Evolutionary conservation across 1,140 invertebrate species (phyloP), one percentile per base, ranked within the genome.

Genomic region (Gryllus bimaculatus): DNA sequence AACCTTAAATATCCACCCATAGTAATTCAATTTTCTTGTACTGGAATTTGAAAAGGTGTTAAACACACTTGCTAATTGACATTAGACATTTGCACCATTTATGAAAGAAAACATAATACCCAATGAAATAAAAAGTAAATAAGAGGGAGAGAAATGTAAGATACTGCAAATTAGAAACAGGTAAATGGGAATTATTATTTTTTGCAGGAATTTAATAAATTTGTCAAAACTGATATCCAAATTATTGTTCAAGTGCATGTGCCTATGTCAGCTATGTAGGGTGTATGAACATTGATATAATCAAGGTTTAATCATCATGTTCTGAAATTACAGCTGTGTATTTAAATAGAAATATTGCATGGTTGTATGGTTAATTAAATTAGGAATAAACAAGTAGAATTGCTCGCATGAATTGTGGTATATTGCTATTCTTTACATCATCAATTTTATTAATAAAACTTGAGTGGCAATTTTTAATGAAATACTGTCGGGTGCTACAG

Each of bases 291-390:
- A 39, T 39, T 39, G 26, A 39, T 39, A 39, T 39, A 39, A 39
- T 39, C 1, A 39, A 39, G 26, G 26, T 39, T 39, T 39, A 2
- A 39, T 39, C 26, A 39, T 39, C 5, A 39, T 39, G 26, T 39
- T 1, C 26, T 39, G 26, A 73, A 73, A 20, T 18, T 73, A 73
- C 15, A 73, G 15, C 73, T 73, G 20, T 73, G 73, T 20, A 18
- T 20, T 73, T 73, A 18, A 73, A 73, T 18, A 73, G 20, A 73
- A 73, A 18, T 3, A 73, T 73, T 3, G 73, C 15, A 18, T 73
- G 73, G 20, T 73, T 73, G 73, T 73, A 18, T 73, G 73, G 20
- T 73, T 73, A 20, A 73, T 73, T 73, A 73, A 73, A 73, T 20
- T 73, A 73, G 20, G 20, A 73, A 73, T 73, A 18, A 39, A 39